phyloP scores from a whole-genome alignment of 2,113 vertebrate genomes.

The Microcebus tavaratra region DNA sequence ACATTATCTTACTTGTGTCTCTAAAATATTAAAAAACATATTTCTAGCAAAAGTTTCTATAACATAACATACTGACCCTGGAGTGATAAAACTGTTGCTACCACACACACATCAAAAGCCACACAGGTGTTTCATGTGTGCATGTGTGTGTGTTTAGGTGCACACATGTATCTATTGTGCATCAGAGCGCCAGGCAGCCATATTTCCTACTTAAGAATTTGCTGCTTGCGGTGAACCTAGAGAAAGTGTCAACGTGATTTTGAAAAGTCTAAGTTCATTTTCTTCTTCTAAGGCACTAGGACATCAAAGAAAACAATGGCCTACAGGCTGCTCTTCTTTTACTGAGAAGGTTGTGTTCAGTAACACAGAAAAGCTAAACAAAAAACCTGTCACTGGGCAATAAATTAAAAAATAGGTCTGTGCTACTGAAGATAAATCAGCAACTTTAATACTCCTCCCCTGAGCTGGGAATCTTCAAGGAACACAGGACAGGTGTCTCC shows the following conservation, averaged over 20 bases:
- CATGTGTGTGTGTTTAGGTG: fast-evolving
- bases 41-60: background rate
- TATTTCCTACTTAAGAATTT: background rate
- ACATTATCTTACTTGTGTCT: background rate
- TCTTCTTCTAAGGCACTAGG: background rate
- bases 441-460: constrained; percentile 72
- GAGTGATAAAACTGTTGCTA: background rate
- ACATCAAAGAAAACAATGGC: constrained; percentile 49
- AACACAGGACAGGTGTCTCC: constrained; percentile 83
- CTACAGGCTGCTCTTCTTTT: background rate
- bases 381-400: constrained; percentile 48
- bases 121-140: background rate
- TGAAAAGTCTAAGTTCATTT: background rate
- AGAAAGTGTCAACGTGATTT: background rate
- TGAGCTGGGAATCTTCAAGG: constrained; percentile 73
- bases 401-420: constrained; percentile 77
- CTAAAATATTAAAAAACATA: background rate
- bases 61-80: background rate
- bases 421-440: constrained; percentile 79
- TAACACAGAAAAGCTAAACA: constrained; percentile 63
- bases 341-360: constrained; percentile 21
- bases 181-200: background rate
- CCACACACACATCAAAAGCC: background rate
- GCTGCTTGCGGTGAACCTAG: background rate
- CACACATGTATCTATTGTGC: background rate